These are phyloP conservation scores for Hylyphantes graminicola DNA, from an alignment of 1,140 invertebrate genomes.

Conservation along the genomic window DNA sequence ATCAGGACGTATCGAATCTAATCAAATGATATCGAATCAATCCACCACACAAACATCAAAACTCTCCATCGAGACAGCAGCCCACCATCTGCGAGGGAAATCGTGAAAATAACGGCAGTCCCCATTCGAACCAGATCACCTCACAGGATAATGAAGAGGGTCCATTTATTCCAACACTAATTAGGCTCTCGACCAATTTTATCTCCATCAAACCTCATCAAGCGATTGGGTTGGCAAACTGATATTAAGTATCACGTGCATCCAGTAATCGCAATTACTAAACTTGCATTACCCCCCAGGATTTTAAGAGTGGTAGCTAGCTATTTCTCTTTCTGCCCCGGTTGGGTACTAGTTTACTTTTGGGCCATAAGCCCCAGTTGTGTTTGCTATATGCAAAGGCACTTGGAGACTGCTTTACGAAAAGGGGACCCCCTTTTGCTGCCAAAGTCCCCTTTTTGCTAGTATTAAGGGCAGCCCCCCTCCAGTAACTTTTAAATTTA, in stretches of 20 bases:
- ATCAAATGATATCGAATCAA: too few relatives aligned
- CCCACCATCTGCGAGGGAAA: neutral
- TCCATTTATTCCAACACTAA: conserved; percentile 2
- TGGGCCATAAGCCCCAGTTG: neutral
- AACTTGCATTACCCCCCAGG: neutral
- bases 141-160: neutral
- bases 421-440: conserved; percentile 44
- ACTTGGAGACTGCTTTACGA: conserved; percentile 23
- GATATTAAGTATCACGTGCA: neutral
- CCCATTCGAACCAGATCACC: neutral
- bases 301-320: conserved; percentile 3
- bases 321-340: neutral
- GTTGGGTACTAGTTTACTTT: conserved; percentile 12
- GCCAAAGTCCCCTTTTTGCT: conserved; percentile 20
- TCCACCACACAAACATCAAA: too few relatives aligned
- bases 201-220: conserved; percentile 41
- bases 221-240: neutral
- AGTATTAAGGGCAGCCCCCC: neutral
- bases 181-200: conserved; percentile 31
- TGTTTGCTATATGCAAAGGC: neutral
- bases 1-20: too few relatives aligned
- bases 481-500: conserved; percentile 48
- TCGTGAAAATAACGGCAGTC: neutral
- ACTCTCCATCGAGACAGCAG: too few relatives aligned
- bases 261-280: conserved; percentile 1